Conservation (phyloP, 2,888 invertebrate genomes). For the Pyrrhia umbra region DNA sequence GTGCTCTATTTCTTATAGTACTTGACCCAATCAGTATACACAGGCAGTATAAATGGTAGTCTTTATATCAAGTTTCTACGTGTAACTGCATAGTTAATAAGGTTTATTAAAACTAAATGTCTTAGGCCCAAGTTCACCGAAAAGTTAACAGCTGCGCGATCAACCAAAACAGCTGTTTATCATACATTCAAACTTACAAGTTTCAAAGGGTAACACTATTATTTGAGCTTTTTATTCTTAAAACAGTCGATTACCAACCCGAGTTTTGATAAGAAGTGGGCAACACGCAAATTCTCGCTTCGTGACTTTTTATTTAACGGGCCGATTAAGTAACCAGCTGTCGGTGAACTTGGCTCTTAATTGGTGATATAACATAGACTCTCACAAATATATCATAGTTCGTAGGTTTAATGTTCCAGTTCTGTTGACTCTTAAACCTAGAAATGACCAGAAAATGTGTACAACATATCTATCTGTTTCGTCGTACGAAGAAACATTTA, state of each 20-base stretch:
- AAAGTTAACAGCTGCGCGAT: no score
- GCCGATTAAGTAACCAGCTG: no score
- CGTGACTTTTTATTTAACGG: no score
- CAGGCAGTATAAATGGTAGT: slow-evolving; percentile 33
- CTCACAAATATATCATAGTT: slow-evolving; percentile 17
- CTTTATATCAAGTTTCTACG: slow-evolving; percentile 24
- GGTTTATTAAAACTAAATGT: slow-evolving; percentile 10
- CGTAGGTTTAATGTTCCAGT: slow-evolving; percentile 20
- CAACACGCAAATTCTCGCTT: no score
- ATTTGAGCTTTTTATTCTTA: no score
- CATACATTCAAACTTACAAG: no score
- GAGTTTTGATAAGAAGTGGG: no score
- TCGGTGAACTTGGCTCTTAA: no score
- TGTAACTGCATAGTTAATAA: slow-evolving; percentile 4
- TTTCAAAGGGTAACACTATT: no score
- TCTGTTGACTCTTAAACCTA: slow-evolving; percentile 2
- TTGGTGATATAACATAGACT: slow-evolving; percentile 39
- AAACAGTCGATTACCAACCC: no score
- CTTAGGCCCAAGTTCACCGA: no score
- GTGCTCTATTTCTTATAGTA: slow-evolving; percentile 4
- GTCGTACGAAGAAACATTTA: neutral
- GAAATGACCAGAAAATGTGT: slow-evolving; percentile 15
- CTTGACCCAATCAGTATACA: slow-evolving; percentile 40
- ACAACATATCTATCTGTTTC: slow-evolving; percentile 1
- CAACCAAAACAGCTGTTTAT: no score